Conservation (phyloP, 1,140 invertebrate genomes). For the Papilio xuthus region DNA sequence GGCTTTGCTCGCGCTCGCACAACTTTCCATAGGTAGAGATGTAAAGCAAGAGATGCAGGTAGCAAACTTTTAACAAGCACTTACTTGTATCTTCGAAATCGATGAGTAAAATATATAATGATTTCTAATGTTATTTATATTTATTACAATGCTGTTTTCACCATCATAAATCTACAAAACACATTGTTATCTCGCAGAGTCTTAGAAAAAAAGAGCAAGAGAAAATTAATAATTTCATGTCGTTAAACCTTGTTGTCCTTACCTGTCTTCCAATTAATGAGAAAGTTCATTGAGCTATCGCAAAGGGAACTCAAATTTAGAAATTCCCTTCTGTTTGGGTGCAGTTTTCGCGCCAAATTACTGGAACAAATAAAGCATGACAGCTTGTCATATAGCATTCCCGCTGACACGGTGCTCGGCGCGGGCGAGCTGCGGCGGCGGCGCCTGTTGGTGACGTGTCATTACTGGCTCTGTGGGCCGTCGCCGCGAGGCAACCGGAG, state of each 20-base stretch:
- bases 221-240: neutral
- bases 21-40: neutral
- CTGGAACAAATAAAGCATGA: slow-evolving; percentile 31
- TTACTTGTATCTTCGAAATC: neutral
- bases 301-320: neutral
- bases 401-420: slow-evolving; percentile 17
- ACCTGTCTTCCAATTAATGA: neutral
- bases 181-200: neutral
- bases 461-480: slow-evolving; percentile 31
- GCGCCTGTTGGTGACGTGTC: slow-evolving; percentile 38
- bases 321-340: slow-evolving; percentile 1
- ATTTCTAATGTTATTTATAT: neutral
- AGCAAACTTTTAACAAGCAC: slow-evolving; percentile 15
- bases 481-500: neutral
- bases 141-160: neutral
- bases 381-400: slow-evolving; percentile 14
- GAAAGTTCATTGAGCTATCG: neutral
- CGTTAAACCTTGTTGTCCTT: neutral
- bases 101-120: neutral
- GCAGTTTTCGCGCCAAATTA: slow-evolving; percentile 26
- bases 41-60: neutral
- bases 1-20: neutral
- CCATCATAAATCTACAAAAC: neutral
- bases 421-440: slow-evolving; percentile 25
- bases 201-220: neutral